Evolutionary conservation across 2,797 vertebrate genomes (phyloP).

Genomic region (Sebastes flavidus): DNA sequence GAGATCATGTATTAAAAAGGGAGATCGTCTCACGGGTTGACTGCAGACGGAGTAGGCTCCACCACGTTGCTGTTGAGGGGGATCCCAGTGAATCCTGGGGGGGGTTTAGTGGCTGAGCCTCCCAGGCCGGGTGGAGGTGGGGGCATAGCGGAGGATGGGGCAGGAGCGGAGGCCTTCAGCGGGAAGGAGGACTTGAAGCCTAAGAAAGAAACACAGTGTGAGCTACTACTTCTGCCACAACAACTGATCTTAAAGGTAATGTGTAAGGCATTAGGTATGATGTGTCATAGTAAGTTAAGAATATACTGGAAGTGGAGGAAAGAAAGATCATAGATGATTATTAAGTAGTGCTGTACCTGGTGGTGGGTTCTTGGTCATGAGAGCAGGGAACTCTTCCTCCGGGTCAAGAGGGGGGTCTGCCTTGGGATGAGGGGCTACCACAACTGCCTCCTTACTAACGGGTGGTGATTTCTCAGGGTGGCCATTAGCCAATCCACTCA

Average conservation of each 20-base stretch:
- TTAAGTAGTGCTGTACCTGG: conserved; percentile 83
- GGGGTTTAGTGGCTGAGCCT: conserved; percentile 87
- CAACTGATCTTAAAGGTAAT: neutral
- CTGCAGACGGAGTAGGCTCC: conserved; percentile 76
- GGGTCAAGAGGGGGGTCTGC: conserved; percentile 84
- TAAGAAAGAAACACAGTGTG: conserved; percentile 6
- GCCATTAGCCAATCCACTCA: conserved; percentile 80
- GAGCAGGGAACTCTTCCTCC: conserved; percentile 95
- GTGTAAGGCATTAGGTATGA: neutral
- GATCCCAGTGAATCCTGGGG: conserved; percentile 93
- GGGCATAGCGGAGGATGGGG: conserved; percentile 56
- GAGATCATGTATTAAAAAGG: neutral
- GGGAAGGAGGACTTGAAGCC: conserved; percentile 93
- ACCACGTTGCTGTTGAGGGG: conserved; percentile 85
- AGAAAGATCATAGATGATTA: neutral
- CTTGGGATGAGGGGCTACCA: conserved; percentile 27
- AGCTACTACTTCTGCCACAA: neutral
- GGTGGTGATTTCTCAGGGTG: conserved; percentile 77
- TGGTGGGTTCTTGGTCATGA: conserved; percentile 90
- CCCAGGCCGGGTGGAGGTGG: conserved; percentile 86
- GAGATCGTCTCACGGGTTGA: conserved; percentile 85
- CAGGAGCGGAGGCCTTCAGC: conserved; percentile 75
- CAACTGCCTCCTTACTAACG: conserved; percentile 25
- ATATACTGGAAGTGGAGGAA: neutral
- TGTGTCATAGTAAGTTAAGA: neutral